Conservation (phyloP, 2,113 vertebrate genomes). For the Hemibagrus wyckioides region DNA sequence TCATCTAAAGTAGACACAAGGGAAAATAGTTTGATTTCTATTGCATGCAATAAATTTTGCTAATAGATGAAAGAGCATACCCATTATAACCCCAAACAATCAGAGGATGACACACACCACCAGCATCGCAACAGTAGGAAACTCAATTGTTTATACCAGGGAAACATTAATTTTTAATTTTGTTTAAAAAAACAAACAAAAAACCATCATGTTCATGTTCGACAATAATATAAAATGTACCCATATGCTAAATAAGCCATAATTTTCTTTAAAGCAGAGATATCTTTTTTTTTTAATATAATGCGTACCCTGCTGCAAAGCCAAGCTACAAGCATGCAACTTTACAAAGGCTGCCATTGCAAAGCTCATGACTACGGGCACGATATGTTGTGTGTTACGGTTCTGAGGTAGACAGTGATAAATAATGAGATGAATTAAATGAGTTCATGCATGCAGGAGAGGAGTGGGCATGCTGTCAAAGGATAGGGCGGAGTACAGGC, state of each 20-base stretch:
- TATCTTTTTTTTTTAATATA: conserved; percentile 1
- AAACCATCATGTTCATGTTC: neutral
- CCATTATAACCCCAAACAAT: neutral
- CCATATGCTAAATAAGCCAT: neutral
- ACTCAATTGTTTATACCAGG: conserved; percentile 2
- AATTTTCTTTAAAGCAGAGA: conserved; percentile 17
- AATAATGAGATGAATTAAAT: neutral
- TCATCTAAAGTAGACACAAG: conserved; percentile 22
- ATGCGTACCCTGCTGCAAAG: conserved; percentile 44
- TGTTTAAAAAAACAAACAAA: conserved; percentile 28
- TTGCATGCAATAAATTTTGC: conserved; percentile 31
- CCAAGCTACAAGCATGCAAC: conserved; percentile 48
- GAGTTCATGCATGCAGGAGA: conserved; percentile 54
- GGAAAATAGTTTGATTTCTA: conserved; percentile 14
- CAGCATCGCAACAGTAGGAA: conserved; percentile 3
- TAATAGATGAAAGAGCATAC: conserved; percentile 22
- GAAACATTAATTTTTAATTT: conserved; percentile 23
- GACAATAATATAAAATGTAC: conserved; percentile 14
- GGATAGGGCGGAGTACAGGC: conserved; percentile 70
- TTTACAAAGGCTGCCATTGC: conserved; percentile 40
- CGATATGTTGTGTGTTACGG: conserved; percentile 18
- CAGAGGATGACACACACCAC: conserved; percentile 8
- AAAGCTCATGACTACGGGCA: conserved; percentile 34
- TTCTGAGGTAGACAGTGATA: conserved; percentile 51
- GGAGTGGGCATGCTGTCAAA: conserved; percentile 44